Evolutionary conservation across 2,888 invertebrate species (phyloP).

Genomic region (Desoria tigrina): DNA sequence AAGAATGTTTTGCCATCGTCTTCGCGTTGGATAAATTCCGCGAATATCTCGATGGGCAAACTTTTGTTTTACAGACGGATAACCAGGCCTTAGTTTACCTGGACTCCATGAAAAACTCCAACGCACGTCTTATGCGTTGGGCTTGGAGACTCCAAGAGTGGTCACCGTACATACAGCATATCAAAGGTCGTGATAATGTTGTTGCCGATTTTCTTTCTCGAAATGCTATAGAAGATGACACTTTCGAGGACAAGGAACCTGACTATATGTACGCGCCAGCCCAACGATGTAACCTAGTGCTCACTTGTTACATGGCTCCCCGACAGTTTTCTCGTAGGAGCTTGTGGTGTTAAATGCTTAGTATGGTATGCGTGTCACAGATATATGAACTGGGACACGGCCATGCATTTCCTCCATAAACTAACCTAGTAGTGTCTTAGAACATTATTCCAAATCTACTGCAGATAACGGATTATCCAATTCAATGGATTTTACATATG

Average conservation of each 20-base stretch:
- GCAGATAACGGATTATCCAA: too few relatives aligned
- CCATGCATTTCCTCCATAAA: too few relatives aligned
- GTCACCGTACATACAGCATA: conserved; percentile 10
- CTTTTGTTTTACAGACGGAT: conserved; percentile 11
- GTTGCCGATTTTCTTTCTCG: conserved; percentile 27
- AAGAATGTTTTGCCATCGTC: conserved; percentile 7
- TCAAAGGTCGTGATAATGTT: conserved; percentile 11
- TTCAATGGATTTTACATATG: too few relatives aligned
- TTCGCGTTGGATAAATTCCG: conserved; percentile 6
- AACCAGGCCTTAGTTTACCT: conserved; percentile 18
- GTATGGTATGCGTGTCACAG: too few relatives aligned
- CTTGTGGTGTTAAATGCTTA: too few relatives aligned
- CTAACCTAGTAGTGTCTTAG: too few relatives aligned
- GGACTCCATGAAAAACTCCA: conserved; percentile 8
- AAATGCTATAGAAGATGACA: conserved; percentile 6
- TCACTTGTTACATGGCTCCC: too few relatives aligned
- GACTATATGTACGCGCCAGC: conserved; percentile 2
- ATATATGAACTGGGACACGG: too few relatives aligned
- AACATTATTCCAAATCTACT: too few relatives aligned
- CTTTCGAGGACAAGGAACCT: not conserved
- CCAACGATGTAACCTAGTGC: not conserved
- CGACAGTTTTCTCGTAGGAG: too few relatives aligned
- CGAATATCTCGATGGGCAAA: conserved; percentile 18
- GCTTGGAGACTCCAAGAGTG: conserved; percentile 21
- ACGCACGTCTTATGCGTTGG: conserved; percentile 24